Evolutionary conservation across 2,113 vertebrate species (phyloP), one percentile per base, ranked within the genome.

Genomic region (Isichthys henryi): DNA sequence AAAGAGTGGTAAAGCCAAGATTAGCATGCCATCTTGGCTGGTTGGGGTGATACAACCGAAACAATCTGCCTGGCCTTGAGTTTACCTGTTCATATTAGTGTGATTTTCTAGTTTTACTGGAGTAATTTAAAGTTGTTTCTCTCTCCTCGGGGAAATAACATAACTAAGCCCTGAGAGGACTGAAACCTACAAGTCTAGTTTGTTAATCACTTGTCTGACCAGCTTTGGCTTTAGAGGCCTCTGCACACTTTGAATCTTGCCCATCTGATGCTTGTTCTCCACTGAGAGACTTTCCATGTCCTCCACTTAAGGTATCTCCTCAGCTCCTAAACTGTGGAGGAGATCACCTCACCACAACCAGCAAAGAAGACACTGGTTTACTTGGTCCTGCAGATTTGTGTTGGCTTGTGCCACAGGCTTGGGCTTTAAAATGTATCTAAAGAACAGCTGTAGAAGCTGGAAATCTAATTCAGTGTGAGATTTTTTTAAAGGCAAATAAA

Each of bases 401-500:
- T 9, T 83, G 43, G 21, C 2, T 2, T 2, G 43, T n/a, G 39
- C 45, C 21, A 23, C 45, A 11, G 23, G 39, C 21, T 84, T 19
- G 17, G 19, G 21, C 45, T 48, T 45, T 48, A n/a, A 46, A 48
- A 21, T 46, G 17, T 46, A 84, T 84, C 19, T 48, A 48, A 48
- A 10, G 45, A 8, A 13, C 82, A 84, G 82, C 82, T 46, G 82
- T 84, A 84, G 82, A 21, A 21, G 39, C 82, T 84, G 82, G 82
- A 48, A 48, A 84, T 84, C 17, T 84, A 45, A 84, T 48, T 7
- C 23, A 11, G 82, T 84, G 82, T 10, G 45, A 21, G 43, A n/a
- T 84, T 45, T 84, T 80, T 84, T 84, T 84, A 21, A 48, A 45
- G 39, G 82, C 82, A 84, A 45, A 45, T 48, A 84, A 84, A 84